phyloP scores from a whole-genome alignment of 2,797 vertebrate species.

The Balearica regulorum region DNA sequence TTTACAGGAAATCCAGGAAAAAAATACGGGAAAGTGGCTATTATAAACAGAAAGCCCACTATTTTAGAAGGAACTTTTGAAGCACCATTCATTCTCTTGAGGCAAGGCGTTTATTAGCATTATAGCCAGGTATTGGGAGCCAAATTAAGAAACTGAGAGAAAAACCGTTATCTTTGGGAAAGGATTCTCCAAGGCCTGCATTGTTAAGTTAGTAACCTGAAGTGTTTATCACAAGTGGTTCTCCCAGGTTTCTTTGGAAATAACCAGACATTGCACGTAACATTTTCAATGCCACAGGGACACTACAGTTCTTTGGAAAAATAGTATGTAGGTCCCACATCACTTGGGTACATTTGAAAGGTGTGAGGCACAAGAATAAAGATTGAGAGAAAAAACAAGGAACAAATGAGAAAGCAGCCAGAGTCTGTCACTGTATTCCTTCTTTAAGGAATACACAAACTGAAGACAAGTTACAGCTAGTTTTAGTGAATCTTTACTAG shows the following conservation, averaged over 20 bases:
- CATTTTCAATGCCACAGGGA: neutral
- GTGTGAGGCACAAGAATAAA: neutral
- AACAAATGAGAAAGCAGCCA: neutral
- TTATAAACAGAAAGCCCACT: neutral
- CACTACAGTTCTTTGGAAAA: neutral
- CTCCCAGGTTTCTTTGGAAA: neutral
- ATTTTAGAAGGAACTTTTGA: neutral
- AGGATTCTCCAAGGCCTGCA: neutral
- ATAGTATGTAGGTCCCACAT: neutral
- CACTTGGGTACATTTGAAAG: neutral
- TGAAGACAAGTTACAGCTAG: neutral
- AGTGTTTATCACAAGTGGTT: fast-evolving
- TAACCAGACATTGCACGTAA: neutral
- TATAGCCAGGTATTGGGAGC: neutral
- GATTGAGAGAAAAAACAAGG: neutral
- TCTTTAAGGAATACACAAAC: neutral
- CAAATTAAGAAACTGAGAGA: neutral
- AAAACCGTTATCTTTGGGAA: neutral
- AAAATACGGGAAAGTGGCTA: neutral
- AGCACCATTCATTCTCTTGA: neutral
- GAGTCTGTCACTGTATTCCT: neutral
- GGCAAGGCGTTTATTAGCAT: neutral
- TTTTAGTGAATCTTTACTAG: neutral
- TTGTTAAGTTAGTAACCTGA: neutral
- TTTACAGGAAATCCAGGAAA: neutral